Evolutionary conservation across 2,888 invertebrate species (phyloP).

Genomic region (Endotricha flammealis): DNA sequence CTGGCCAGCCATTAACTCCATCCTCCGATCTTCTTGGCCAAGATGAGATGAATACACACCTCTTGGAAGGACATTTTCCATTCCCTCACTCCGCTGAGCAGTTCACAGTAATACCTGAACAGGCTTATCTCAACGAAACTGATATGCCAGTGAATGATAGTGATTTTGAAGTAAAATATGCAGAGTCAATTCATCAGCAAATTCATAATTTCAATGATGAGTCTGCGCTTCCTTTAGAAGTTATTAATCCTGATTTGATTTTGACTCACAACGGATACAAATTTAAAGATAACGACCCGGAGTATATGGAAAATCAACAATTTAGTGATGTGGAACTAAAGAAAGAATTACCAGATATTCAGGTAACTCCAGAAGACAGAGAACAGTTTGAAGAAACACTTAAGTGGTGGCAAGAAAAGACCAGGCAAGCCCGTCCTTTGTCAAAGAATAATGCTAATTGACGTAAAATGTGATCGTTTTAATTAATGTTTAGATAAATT

Average conservation of each 20-base stretch:
- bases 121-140: constrained; percentile 57
- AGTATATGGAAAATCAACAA: constrained; percentile 56
- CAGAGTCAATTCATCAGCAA: constrained; percentile 57
- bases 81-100: constrained; percentile 71
- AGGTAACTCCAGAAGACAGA: constrained; percentile 68
- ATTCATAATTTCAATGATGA: constrained; percentile 41
- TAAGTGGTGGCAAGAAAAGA: constrained; percentile 76
- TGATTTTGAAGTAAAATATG: constrained; percentile 70
- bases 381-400: constrained; percentile 72
- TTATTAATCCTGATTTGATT: constrained; percentile 53
- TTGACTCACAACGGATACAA: constrained; percentile 49
- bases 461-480: constrained; percentile 18
- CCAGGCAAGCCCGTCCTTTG: constrained; percentile 48
- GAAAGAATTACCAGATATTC: constrained; percentile 67
- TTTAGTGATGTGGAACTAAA: constrained; percentile 69
- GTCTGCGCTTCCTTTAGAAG: constrained; percentile 40
- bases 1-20: constrained; percentile 72
- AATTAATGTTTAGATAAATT: constrained; percentile 25
- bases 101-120: constrained; percentile 73
- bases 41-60: constrained; percentile 68
- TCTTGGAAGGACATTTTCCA: constrained; percentile 71
- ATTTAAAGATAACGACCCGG: constrained; percentile 53
- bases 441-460: constrained; percentile 29
- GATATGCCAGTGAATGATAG: constrained; percentile 58
- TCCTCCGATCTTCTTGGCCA: constrained; percentile 66